Base-by-base conservation (phyloP, 2,113 vertebrate genomes). In the Elgaria multicarinata region DNA sequence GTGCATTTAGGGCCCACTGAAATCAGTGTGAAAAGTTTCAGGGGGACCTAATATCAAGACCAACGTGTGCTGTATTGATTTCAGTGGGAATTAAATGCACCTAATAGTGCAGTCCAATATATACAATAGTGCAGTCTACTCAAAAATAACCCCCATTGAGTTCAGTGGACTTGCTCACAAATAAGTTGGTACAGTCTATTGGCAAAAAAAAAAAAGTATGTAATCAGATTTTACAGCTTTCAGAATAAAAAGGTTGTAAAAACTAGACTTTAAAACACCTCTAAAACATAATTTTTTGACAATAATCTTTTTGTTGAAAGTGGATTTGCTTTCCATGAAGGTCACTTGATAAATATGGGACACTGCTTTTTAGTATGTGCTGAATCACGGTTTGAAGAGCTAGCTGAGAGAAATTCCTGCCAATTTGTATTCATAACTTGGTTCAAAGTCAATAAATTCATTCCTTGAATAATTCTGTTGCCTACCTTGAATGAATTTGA, bases 361-460 rank as follows among this genome's bases (percentile, higher is more conserved):
- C 78, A 55, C 92, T 92, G 86, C 91, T 92, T 80, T 93, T 77
- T 87, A 69, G 84, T 87, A 85, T 76, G 9, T 9, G 36, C 78
- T 87, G 20, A 2, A 42, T 64, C 81, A 89, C 74, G 91, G 82
- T 89, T 87, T 67, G 86, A 94, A 88, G 36, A n/a, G 18, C 50
- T 64, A 36, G 77, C 62, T 66, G 26, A 14, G 64, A 77, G 79
- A 87, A 71, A 78, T 44, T 39, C 42, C 76, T 91, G 90, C 74
- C 58, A 75, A 89, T 90, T 83, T 88, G 91, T 87, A 89, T 92
- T 74, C 53, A 50, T 64, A 44, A 12, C 31, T 87, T 66, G 42
- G 46, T 92, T 93, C 8, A 42, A 53, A 90, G 87, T 84, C 50
- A 89, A 83, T 53, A 80, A 12, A 71, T 91, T 85, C 78, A 86